phyloP scores from a whole-genome alignment of 2,113 vertebrate genomes.

The Ageneiosus marmoratus region DNA sequence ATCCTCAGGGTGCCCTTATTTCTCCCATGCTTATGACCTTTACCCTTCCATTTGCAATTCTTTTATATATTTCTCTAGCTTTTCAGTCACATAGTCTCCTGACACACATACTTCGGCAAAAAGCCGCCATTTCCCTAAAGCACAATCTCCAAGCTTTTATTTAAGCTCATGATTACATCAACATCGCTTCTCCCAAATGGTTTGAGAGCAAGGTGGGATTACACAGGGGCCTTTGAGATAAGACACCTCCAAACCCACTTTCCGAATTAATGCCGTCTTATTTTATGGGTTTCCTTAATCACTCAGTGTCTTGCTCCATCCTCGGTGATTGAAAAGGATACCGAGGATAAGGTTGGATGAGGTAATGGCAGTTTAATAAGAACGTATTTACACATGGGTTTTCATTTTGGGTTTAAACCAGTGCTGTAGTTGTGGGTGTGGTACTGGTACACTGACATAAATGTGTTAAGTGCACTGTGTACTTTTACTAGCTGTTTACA shows the following conservation, averaged over 20 bases:
- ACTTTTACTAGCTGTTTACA: neutral
- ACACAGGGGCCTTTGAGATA: slow-evolving; percentile 17
- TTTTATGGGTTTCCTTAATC: slow-evolving; percentile 45
- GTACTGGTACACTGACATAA: too few relatives aligned
- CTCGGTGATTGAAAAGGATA: slow-evolving; percentile 43
- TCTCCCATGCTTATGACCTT: slow-evolving; percentile 2
- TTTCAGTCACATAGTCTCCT: too few relatives aligned
- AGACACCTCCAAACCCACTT: slow-evolving; percentile 19
- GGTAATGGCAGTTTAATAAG: slow-evolving; percentile 54
- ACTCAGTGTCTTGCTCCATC: slow-evolving; percentile 24
- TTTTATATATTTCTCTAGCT: too few relatives aligned
- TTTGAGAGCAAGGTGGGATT: slow-evolving; percentile 2
- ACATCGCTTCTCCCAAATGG: slow-evolving; percentile 1
- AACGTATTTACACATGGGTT: slow-evolving; percentile 24
- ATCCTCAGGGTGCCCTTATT: neutral
- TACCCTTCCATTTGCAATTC: neutral
- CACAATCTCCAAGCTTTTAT: slow-evolving; percentile 1
- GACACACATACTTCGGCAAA: neutral
- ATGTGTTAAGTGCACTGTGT: neutral
- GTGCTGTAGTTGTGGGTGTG: neutral
- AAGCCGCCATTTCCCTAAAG: neutral
- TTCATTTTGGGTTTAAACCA: neutral
- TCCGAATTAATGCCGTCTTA: slow-evolving; percentile 14
- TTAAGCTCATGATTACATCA: neutral
- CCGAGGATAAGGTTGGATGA: neutral